Evolutionary conservation across 2,797 vertebrate genomes (phyloP).

Genomic region (Loris lydekkerianus): DNA sequence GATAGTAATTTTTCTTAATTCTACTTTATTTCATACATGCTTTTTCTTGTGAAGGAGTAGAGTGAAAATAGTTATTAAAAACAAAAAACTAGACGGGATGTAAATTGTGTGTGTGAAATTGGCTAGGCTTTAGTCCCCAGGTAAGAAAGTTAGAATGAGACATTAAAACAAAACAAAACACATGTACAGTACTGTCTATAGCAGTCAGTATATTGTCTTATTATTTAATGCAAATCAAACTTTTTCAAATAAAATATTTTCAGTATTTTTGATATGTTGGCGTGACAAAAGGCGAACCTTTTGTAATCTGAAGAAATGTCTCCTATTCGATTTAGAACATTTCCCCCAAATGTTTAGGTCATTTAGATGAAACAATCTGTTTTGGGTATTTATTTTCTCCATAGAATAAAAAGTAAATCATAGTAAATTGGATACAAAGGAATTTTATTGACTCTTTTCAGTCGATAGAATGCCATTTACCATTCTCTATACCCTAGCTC

Average conservation of each 20-base stretch:
- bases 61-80: slow-evolving; percentile 1
- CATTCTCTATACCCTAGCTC: not conserved
- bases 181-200: not conserved
- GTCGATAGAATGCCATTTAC: not conserved
- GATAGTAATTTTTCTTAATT: not conserved
- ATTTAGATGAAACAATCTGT: not conserved
- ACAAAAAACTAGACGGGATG: not conserved
- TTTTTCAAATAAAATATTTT: slow-evolving; percentile 14
- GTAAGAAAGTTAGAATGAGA: slow-evolving; percentile 7
- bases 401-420: not conserved
- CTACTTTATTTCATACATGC: not conserved
- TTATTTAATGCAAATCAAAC: slow-evolving; percentile 16
- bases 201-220: not conserved
- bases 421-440: not conserved
- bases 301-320: not conserved
- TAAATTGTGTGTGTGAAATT: not conserved
- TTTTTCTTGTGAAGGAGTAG: slow-evolving; percentile 26
- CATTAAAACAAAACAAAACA: not conserved
- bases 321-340: not conserved
- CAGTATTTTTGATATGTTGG: not conserved
- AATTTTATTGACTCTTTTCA: not conserved
- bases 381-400: not conserved
- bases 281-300: not conserved
- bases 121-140: not conserved
- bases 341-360: not conserved